Evolutionary conservation across 2,113 vertebrate genomes (phyloP).

Genomic region (Micronycteris hirsuta): DNA sequence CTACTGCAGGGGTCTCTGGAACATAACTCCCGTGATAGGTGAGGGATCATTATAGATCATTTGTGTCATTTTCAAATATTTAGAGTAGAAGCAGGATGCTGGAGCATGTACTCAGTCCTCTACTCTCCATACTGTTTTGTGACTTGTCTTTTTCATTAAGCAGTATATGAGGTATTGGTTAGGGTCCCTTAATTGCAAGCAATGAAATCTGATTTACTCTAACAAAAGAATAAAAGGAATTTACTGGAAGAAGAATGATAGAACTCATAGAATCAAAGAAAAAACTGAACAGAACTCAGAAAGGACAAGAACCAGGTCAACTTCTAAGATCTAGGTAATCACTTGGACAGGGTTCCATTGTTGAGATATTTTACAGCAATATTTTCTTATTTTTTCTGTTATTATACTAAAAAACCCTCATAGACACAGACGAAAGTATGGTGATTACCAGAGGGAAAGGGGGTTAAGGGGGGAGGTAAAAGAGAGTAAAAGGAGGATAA

Average conservation of each 20-base stretch:
- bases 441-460: neutral
- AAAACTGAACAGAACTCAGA: neutral
- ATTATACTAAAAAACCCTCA: neutral
- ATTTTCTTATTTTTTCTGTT: neutral
- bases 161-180: neutral
- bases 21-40: too few relatives aligned
- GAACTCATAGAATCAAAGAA: neutral
- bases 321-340: neutral
- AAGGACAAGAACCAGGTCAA: neutral
- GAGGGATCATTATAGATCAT: too few relatives aligned
- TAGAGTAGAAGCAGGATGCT: neutral
- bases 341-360: neutral
- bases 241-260: neutral
- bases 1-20: too few relatives aligned
- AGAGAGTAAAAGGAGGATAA: neutral
- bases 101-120: neutral
- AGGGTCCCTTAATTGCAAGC: neutral
- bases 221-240: neutral
- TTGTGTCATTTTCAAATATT: constrained; percentile 19
- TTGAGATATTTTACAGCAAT: neutral
- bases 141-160: neutral
- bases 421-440: neutral
- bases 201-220: neutral
- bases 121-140: neutral
- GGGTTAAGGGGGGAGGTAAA: neutral